Percentiles rank a stretch among this genome's conserved stretches.
Conservation (phyloP, 2,888 invertebrate genomes). For the Acrocyrtus sp. region DNA sequence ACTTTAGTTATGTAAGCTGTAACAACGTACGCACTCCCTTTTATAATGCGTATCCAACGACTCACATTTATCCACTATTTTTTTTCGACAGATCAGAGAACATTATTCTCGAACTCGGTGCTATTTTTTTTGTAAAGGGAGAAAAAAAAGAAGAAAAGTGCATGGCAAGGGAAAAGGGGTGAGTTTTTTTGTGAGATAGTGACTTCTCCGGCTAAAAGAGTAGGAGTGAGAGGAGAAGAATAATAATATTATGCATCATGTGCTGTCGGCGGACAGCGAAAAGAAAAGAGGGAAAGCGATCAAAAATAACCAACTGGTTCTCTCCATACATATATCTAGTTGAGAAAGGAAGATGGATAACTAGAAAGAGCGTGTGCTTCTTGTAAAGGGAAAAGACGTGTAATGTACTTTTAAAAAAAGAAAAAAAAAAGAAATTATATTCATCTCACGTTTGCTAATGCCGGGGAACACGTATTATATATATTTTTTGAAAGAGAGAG, state of each 20-base stretch:
- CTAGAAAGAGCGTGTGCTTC: slow-evolving; percentile 27
- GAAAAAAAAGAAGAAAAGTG: slow-evolving; percentile 35
- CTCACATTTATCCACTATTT: slow-evolving; percentile 42
- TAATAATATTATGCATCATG: slow-evolving; percentile 28
- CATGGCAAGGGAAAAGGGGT: slow-evolving; percentile 45
- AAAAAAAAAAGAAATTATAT: slow-evolving; percentile 48
- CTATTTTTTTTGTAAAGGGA: slow-evolving; percentile 38
- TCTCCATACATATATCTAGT: slow-evolving; percentile 24
- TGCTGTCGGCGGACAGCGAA: slow-evolving; percentile 5
- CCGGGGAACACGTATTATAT: slow-evolving; percentile 55
- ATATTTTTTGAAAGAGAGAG: slow-evolving; percentile 54
- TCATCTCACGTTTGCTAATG: slow-evolving; percentile 61
- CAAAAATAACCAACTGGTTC: too few relatives aligned
- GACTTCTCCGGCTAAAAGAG: slow-evolving; percentile 3
- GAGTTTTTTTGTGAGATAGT: slow-evolving; percentile 19
- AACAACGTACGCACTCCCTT: slow-evolving; percentile 43
- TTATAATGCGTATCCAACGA: slow-evolving; percentile 48
- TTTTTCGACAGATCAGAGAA: slow-evolving; percentile 50
- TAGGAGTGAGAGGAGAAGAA: background rate
- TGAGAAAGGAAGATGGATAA: slow-evolving; percentile 45
- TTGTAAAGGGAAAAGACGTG: slow-evolving; percentile 16
- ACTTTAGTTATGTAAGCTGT: slow-evolving; percentile 44
- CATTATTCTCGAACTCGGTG: slow-evolving; percentile 48
- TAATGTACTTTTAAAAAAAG: slow-evolving; percentile 17
- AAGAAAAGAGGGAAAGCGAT: slow-evolving; percentile 11